Base-by-base conservation (phyloP, 2,113 vertebrate genomes). In the Danionella cerebrum region DNA sequence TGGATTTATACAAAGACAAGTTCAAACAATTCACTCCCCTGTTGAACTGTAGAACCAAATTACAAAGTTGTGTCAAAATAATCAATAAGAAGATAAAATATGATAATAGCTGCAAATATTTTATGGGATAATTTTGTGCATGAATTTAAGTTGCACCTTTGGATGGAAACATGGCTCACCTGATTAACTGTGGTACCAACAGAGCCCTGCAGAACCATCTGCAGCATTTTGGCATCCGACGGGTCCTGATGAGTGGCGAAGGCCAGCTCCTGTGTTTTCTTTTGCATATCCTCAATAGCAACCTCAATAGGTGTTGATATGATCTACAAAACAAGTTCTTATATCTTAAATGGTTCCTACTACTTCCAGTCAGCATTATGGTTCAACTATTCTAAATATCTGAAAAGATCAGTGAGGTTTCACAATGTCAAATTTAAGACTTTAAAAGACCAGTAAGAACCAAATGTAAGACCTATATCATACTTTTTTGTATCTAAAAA, bases 251-350 rank as follows among this genome's bases (percentile, higher is more conserved):
- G 96, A 29, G 96, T 99, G 62, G 96, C 96, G 50, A 98, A 98
- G 31, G 96, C 96, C 72, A 99, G 27, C 78, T 99, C 96, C 71
- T 97, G 94, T 1, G 96, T 99, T 85, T 99, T 99, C 80, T 99
- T 99, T 84, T 99, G 96, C 96, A 99, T 99, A 79, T 99, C 96
- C 79, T 99, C 96, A 24, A 99, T 98, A n/a, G 96, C 96, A 18
- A 99, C 96, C 84, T 99, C 96, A 6, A 98, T 96, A 69, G 96
- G 96, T 0, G 92, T 98, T 82, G 96, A 85, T 79, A 99, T 98
- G 55, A 98, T 91, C 96, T 99, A 69, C 27, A 7, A 52, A n/a
- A 9, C n/a, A 52, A 10, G 29, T 31, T 29, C 16, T 18, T 11
- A 57, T 27, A 9, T 22, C 14, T 5, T 5, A 38, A n/a, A 57